These are phyloP conservation scores for Zygaena filipendulae DNA, from an alignment of 2,888 invertebrate genomes.

Conservation along the genomic window DNA sequence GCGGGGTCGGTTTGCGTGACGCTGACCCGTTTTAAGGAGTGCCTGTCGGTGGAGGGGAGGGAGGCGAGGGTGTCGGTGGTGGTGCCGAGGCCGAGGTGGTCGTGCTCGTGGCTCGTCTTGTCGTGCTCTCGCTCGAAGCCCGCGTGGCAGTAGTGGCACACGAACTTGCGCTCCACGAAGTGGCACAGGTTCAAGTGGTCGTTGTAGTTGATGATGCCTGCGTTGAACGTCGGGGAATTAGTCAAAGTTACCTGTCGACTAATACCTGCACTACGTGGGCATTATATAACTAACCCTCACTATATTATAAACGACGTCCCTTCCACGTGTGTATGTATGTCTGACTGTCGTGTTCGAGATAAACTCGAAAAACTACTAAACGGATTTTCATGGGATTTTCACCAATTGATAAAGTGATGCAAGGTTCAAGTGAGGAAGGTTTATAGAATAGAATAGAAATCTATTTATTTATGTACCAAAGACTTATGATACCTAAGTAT, in stretches of 20 bases:
- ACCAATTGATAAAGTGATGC: too few relatives aligned
- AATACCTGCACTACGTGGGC: not conserved
- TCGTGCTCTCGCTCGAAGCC: constrained; percentile 40
- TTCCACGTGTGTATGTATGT: too few relatives aligned
- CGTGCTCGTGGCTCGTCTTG: constrained; percentile 41
- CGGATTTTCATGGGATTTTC: too few relatives aligned
- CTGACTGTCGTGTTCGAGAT: too few relatives aligned
- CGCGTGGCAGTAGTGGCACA: constrained; percentile 54
- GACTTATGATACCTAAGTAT: too few relatives aligned
- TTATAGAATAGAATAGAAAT: too few relatives aligned
- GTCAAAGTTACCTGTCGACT: not conserved
- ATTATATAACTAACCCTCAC: not conserved
- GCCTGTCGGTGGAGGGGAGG: constrained; percentile 16
- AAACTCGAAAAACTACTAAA: too few relatives aligned
- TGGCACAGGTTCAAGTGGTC: constrained; percentile 52
- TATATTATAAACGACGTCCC: too few relatives aligned
- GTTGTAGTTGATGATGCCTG: constrained; percentile 59
- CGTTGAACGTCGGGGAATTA: not conserved
- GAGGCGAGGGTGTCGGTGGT: constrained; percentile 15
- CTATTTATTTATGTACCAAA: too few relatives aligned
- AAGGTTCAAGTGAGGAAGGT: too few relatives aligned
- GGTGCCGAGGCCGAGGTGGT: constrained; percentile 39
- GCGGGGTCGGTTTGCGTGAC: constrained; percentile 44
- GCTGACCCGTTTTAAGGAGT: constrained; percentile 24
- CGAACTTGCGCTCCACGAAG: constrained; percentile 34